Conservation (phyloP, 2,797 vertebrate genomes). For the Hemitrygon akajei region DNA sequence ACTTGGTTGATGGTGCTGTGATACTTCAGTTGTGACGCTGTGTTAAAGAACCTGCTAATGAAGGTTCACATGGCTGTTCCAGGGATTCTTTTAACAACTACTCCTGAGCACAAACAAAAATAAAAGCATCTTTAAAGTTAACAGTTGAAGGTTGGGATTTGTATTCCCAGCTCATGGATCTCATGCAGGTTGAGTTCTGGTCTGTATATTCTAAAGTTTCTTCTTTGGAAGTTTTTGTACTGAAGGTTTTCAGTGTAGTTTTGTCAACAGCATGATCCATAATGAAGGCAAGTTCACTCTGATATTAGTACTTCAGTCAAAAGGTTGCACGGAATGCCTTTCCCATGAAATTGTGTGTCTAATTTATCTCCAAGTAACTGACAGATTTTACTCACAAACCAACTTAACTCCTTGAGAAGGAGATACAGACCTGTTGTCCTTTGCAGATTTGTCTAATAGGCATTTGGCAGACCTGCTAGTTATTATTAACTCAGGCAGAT, state of each 20-base stretch:
- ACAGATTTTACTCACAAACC: not conserved
- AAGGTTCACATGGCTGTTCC: not conserved
- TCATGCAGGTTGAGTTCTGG: not conserved
- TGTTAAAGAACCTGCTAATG: not conserved
- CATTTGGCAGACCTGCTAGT: not conserved
- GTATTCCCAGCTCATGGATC: not conserved
- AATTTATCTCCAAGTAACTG: not conserved
- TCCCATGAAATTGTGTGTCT: not conserved
- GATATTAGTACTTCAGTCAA: not conserved
- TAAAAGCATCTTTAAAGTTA: not conserved
- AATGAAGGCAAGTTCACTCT: not conserved
- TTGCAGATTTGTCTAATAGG: not conserved
- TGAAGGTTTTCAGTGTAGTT: not conserved
- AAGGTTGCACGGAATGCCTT: not conserved
- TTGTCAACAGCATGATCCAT: not conserved
- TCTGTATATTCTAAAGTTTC: not conserved
- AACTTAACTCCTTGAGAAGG: not conserved
- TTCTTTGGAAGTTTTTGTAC: not conserved
- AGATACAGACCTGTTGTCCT: not conserved
- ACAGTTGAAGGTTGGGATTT: not conserved
- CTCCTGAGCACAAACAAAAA: not conserved
- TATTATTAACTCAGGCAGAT: not conserved
- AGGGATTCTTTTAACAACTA: not conserved
- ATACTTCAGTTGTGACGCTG: not conserved
- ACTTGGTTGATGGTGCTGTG: not conserved